These are phyloP conservation scores for Halcyon malimbica DNA, from an alignment of 2,113 vertebrate genomes.

Conservation along the genomic window DNA sequence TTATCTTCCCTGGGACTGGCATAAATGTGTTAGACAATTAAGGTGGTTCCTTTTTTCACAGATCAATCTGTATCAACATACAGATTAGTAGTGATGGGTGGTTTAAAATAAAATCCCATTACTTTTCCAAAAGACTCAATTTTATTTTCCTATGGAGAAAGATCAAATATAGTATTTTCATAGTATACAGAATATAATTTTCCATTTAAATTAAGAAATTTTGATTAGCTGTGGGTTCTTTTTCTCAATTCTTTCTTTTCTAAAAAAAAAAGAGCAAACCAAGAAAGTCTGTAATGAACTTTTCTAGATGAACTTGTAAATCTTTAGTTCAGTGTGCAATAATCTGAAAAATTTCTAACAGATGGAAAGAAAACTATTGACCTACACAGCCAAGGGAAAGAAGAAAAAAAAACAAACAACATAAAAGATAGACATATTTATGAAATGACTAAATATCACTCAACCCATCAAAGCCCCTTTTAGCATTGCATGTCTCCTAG, in stretches of 20 bases:
- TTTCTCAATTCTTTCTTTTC: background rate
- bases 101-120: background rate
- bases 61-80: background rate
- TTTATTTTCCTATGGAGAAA: background rate
- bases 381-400: background rate
- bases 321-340: background rate
- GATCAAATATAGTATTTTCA: background rate
- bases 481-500: background rate
- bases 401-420: background rate
- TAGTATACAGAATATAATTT: background rate
- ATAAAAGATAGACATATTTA: background rate
- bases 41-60: background rate
- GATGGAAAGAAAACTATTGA: background rate
- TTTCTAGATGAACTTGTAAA: background rate
- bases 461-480: conserved; percentile 1
- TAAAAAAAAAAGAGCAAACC: background rate
- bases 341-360: background rate
- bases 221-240: accelerated
- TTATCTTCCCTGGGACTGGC: background rate
- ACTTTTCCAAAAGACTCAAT: background rate
- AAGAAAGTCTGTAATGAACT: background rate
- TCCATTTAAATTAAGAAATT: background rate
- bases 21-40: conserved; percentile 1
- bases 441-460: background rate
- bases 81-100: background rate